Conservation (phyloP, 2,888 invertebrate species). For the Drosophila acutilabella region DNA sequence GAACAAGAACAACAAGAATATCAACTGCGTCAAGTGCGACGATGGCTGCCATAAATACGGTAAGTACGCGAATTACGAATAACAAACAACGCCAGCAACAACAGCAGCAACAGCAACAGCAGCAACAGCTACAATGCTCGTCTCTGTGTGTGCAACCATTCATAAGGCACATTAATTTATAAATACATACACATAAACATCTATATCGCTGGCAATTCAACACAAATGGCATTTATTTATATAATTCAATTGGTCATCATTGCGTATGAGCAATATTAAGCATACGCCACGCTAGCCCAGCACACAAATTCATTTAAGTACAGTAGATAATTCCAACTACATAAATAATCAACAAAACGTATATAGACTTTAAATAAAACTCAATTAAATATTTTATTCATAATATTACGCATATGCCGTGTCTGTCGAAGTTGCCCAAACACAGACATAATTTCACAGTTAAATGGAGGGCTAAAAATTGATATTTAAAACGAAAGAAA, state of each 20-base stretch:
- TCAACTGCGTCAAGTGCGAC: slow-evolving; percentile 75
- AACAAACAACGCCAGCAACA: slow-evolving; percentile 24
- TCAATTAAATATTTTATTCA: slow-evolving; percentile 35
- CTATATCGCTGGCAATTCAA: slow-evolving; percentile 28
- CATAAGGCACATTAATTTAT: slow-evolving; percentile 48
- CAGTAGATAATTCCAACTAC: slow-evolving; percentile 13
- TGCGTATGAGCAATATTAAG: slow-evolving; percentile 49
- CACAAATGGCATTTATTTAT: slow-evolving; percentile 49
- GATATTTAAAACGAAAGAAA: slow-evolving; percentile 14
- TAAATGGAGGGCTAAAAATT: neutral
- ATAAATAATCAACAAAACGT: slow-evolving; percentile 39
- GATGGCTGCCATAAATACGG: slow-evolving; percentile 85
- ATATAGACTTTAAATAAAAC: slow-evolving; percentile 42
- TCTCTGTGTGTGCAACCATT: slow-evolving; percentile 58
- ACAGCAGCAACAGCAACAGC: slow-evolving; percentile 29
- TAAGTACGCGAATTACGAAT: slow-evolving; percentile 76
- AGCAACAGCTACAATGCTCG: slow-evolving; percentile 39
- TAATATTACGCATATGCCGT: slow-evolving; percentile 55
- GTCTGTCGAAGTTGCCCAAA: slow-evolving; percentile 6
- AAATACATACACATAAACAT: slow-evolving; percentile 10
- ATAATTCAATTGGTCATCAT: slow-evolving; percentile 45
- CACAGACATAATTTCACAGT: slow-evolving; percentile 1
- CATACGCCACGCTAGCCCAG: slow-evolving; percentile 23
- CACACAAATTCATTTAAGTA: slow-evolving; percentile 2
- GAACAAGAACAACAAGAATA: slow-evolving; percentile 61